Evolutionary conservation across 2,113 vertebrate species (phyloP).

Genomic region (Chaetorhynchus papuensis): DNA sequence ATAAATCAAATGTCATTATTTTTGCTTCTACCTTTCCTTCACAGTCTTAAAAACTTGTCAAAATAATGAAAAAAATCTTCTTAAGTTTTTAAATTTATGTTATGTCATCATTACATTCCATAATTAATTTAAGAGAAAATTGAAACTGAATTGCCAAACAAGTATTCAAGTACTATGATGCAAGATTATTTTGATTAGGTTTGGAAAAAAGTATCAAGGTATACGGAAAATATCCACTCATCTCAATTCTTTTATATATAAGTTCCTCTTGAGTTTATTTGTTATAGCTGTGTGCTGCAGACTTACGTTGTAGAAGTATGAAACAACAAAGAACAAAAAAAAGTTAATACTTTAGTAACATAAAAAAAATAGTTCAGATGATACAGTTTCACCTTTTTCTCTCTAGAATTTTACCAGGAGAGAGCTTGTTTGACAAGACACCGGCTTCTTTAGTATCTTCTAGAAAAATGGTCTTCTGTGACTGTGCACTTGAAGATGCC

Average conservation of each 20-base stretch:
- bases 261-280: background rate
- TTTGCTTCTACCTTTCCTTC: background rate
- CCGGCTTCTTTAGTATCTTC: conserved; percentile 39
- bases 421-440: conserved; percentile 83
- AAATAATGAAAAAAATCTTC: background rate
- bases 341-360: background rate
- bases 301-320: background rate
- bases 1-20: background rate
- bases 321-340: background rate
- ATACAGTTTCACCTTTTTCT: background rate
- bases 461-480: conserved; percentile 69
- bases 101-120: background rate
- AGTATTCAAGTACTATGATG: background rate
- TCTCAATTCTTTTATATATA: background rate
- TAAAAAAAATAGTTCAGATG: background rate
- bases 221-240: background rate
- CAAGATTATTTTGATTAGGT: background rate
- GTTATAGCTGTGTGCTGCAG: background rate
- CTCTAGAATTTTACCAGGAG: conserved; percentile 80
- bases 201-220: background rate
- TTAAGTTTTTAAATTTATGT: background rate
- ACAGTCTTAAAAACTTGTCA: background rate
- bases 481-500: conserved; percentile 57
- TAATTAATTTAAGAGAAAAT: background rate
- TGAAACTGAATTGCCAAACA: background rate